Conservation (phyloP, 2,888 invertebrate genomes). For the Mythimna pallens region DNA sequence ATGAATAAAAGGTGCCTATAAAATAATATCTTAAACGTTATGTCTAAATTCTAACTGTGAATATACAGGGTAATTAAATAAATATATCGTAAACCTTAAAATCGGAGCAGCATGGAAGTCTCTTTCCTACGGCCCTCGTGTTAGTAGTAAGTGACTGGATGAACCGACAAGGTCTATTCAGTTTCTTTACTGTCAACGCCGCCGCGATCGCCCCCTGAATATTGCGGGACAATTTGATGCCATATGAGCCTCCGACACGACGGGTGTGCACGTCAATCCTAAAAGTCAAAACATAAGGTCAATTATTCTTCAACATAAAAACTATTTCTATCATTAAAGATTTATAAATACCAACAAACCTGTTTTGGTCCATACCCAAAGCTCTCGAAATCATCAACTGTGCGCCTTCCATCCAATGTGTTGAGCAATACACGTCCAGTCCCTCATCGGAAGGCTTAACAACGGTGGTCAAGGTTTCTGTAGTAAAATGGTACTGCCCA, state of each 20-base stretch:
- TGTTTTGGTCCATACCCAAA: constrained; percentile 90
- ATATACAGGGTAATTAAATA: background rate
- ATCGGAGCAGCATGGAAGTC: constrained; percentile 83
- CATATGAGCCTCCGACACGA: constrained; percentile 89
- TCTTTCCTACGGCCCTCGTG: constrained; percentile 91
- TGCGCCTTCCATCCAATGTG: constrained; percentile 91
- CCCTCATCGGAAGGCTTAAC: constrained; percentile 93
- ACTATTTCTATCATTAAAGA: background rate
- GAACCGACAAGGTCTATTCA: constrained; percentile 92
- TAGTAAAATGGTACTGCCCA: constrained; percentile 93
- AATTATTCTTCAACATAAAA: background rate
- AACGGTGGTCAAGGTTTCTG: constrained; percentile 93
- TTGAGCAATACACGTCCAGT: constrained; percentile 90
- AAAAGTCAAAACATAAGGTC: background rate
- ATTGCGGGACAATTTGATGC: constrained; percentile 92
- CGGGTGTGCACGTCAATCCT: constrained; percentile 92
- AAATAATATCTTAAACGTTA: background rate
- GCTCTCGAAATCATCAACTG: constrained; percentile 90
- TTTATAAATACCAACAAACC: constrained; percentile 77
- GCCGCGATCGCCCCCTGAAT: constrained; percentile 91
- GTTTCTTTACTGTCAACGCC: constrained; percentile 91
- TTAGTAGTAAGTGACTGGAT: constrained; percentile 92
- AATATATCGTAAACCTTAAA: constrained; percentile 81
- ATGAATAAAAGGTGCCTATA: background rate
- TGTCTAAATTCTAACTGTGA: no score